Evolutionary conservation across 2,797 vertebrate species (phyloP), one percentile per base, ranked within the genome.

Genomic region (Margarornis squamiger): DNA sequence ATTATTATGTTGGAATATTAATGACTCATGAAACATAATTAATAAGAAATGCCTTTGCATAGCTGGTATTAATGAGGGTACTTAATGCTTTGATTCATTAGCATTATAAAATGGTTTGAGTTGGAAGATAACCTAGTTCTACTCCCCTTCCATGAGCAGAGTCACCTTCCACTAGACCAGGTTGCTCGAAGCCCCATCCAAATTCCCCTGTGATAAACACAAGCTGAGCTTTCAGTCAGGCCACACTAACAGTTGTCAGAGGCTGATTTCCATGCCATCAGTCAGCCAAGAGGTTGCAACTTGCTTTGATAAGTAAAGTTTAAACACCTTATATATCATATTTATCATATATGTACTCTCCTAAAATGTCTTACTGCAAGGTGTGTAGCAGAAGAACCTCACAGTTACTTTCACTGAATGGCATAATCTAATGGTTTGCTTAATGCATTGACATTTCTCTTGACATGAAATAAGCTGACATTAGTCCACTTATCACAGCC

Each of bases 381-480:
- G 7, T 41, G 12, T 32, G 38, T 11, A 41, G 51, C 22, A 86
- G 51, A 5, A 81, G 46, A 79, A 67, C 30, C 21, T 61, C 30
- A 55, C 8, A 49, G 62, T 45, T 38, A 14, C 38, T 72, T 76
- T 41, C 36, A 45, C 34, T 49, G 67, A 81, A 65, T 43, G 12
- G 18, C 12, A 54, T 48, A n/a, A 52, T 32, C 32, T 38, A 65
- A 57, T 16, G 12, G 11, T 82, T 88, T 66, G 17, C 38, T 52
- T 83, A 83, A 70, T 66, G 34, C 66, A 27, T 6, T 81, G 58
- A 36, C 88, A 78, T 84, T 84, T 72, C 80, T 54, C 39, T 19
- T 66, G 66, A 62, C 36, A 54, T 41, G 45, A 70, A 68, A 59
- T 46, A 74, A 86, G 14, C 27, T 92, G 92, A 82, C 83, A 43